These are phyloP conservation scores for Xanthorhoe spadicearia DNA, from an alignment of 2,888 invertebrate species.

Conservation along the genomic window DNA sequence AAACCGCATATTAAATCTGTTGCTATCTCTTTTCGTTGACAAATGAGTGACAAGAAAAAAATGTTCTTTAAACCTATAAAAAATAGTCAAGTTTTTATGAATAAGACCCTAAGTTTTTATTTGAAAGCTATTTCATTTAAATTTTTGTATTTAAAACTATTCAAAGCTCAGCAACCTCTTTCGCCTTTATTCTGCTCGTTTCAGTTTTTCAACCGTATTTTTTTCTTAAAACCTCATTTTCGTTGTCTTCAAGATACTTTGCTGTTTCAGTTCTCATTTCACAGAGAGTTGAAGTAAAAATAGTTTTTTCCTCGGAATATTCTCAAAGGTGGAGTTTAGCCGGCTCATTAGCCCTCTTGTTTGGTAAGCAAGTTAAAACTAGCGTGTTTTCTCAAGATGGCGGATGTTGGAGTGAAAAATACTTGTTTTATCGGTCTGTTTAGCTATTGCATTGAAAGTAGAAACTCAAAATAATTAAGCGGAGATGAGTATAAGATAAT, in stretches of 20 bases:
- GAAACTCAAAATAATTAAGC: neutral
- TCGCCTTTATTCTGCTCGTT: neutral
- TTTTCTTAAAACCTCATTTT: neutral
- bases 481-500: too few relatives aligned
- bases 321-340: conserved; percentile 30
- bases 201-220: neutral
- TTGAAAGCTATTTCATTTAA: too few relatives aligned
- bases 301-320: conserved; percentile 36
- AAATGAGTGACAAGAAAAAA: too few relatives aligned
- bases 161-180: neutral
- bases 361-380: conserved; percentile 38
- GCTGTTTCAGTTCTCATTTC: conserved; percentile 6
- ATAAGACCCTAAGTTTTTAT: too few relatives aligned
- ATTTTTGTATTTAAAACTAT: too few relatives aligned
- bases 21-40: too few relatives aligned
- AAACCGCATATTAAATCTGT: too few relatives aligned
- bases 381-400: conserved; percentile 24
- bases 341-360: conserved; percentile 42
- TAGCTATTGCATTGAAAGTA: neutral
- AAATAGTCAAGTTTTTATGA: too few relatives aligned
- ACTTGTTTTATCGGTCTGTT: neutral
- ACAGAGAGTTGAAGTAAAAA: conserved; percentile 22
- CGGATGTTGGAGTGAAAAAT: conserved; percentile 2
- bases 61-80: too few relatives aligned
- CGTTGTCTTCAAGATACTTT: conserved; percentile 8